phyloP scores from a whole-genome alignment of 2,888 invertebrate species.

The Heteropelma amictum region DNA sequence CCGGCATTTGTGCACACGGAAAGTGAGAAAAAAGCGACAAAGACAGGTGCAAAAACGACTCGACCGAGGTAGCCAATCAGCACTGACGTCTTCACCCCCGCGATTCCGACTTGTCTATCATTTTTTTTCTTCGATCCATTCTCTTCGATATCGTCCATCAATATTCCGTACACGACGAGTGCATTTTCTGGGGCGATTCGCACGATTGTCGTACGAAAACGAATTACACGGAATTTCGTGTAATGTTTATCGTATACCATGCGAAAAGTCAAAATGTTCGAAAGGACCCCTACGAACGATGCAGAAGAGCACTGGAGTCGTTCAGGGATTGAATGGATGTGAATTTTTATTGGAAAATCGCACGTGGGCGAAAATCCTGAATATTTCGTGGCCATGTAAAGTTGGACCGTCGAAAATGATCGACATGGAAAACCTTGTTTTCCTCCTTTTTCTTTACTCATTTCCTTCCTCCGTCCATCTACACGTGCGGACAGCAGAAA shows the following conservation, averaged over 20 bases:
- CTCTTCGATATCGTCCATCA: too few species aligned
- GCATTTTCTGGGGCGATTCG: too few species aligned
- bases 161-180: too few species aligned
- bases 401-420: slow-evolving; percentile 10
- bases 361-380: neutral
- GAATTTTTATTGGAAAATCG: neutral
- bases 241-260: slow-evolving; percentile 24
- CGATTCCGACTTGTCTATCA: too few species aligned
- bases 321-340: neutral
- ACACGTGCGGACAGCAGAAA: slow-evolving; percentile 3
- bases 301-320: slow-evolving; percentile 15
- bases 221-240: too few species aligned
- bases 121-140: too few species aligned
- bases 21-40: neutral
- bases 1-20: neutral
- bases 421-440: slow-evolving; percentile 3
- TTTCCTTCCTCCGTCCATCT: neutral
- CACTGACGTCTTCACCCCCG: too few species aligned
- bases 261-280: slow-evolving; percentile 41
- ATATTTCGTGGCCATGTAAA: slow-evolving; percentile 13
- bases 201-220: too few species aligned
- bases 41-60: neutral
- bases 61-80: neutral
- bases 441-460: neutral
- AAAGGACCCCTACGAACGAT: slow-evolving; percentile 9